Conservation (phyloP, 2,113 vertebrate species). For the Equus przewalskii region DNA sequence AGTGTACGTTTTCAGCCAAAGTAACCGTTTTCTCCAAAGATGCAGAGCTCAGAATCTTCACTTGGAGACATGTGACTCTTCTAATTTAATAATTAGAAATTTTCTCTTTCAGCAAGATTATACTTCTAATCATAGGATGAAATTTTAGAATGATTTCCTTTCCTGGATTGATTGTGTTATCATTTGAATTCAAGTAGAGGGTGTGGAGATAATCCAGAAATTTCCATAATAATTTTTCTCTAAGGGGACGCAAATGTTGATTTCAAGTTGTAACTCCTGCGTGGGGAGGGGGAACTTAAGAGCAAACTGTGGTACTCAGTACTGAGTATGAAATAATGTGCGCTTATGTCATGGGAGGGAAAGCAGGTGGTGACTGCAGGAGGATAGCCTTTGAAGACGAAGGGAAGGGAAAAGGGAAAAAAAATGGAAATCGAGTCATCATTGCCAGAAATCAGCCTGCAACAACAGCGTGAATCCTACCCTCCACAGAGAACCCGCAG, state of each 20-base stretch:
- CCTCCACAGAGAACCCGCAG: not conserved
- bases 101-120: slow-evolving; percentile 34
- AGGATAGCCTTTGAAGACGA: slow-evolving; percentile 50
- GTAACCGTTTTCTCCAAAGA: not conserved
- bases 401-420: not conserved
- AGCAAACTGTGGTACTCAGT: slow-evolving; percentile 72
- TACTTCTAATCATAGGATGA: slow-evolving; percentile 44
- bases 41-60: not conserved
- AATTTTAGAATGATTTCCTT: slow-evolving; percentile 56
- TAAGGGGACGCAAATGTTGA: slow-evolving; percentile 42
- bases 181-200: slow-evolving; percentile 43
- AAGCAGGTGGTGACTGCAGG: slow-evolving; percentile 17
- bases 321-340: slow-evolving; percentile 55
- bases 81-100: slow-evolving; percentile 8
- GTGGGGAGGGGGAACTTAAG: slow-evolving; percentile 63
- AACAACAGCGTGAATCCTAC: slow-evolving; percentile 1
- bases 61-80: not conserved
- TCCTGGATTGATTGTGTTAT: slow-evolving; percentile 20
- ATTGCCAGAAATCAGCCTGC: slow-evolving; percentile 39
- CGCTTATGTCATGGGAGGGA: not conserved
- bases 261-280: slow-evolving; percentile 75
- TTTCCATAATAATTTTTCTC: slow-evolving; percentile 70
- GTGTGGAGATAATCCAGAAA: slow-evolving; percentile 63
- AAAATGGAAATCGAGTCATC: slow-evolving; percentile 43
- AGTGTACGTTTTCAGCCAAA: not conserved